A percentile compares a stretch with the other conserved stretches of the same genome.
These are phyloP conservation scores for Bathynomus jamesi DNA, from an alignment of 1,140 invertebrate genomes.

Conservation along the genomic window DNA sequence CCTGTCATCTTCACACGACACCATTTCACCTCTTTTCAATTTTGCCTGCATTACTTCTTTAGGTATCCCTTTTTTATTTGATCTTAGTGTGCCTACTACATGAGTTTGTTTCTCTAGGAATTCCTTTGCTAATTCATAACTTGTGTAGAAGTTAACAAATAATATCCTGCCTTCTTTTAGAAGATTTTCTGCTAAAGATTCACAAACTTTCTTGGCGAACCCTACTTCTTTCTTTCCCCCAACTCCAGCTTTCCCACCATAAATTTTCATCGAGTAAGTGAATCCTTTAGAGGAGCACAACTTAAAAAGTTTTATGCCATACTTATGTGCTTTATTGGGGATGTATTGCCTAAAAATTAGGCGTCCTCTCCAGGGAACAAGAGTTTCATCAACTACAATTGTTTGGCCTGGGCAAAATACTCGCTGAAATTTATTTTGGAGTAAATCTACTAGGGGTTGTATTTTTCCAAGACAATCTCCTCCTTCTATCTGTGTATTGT, in stretches of 20 bases:
- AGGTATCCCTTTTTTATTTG: neutral
- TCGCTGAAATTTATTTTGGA: constrained; percentile 19
- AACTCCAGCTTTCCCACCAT: constrained; percentile 10
- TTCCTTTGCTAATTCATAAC: constrained; percentile 1
- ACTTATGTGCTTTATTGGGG: constrained; percentile 23
- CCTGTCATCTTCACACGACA: constrained; percentile 5
- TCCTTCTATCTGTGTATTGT: constrained; percentile 11
- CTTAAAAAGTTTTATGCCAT: constrained; percentile 28
- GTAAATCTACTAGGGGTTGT: constrained; percentile 3
- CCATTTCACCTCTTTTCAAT: constrained; percentile 13
- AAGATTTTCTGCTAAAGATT: constrained; percentile 5
- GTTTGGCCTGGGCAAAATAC: constrained; percentile 17
- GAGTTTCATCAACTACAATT: constrained; percentile 28
- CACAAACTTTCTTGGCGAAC: constrained; percentile 3
- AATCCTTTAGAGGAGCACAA: constrained; percentile 20
- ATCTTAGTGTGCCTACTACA: constrained; percentile 16
- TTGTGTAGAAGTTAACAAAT: constrained; percentile 14
- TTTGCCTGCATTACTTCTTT: constrained; percentile 17
- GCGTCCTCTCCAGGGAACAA: constrained; percentile 24
- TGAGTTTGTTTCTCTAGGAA: constrained; percentile 18
- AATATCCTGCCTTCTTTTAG: constrained; percentile 4
- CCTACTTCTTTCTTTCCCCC: constrained; percentile 1
- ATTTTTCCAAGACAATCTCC: constrained; percentile 24
- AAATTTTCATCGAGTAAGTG: constrained; percentile 17
- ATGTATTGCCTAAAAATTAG: constrained; percentile 26